Conservation (phyloP, 2,797 vertebrate species). For the Clarias laeviceps region DNA sequence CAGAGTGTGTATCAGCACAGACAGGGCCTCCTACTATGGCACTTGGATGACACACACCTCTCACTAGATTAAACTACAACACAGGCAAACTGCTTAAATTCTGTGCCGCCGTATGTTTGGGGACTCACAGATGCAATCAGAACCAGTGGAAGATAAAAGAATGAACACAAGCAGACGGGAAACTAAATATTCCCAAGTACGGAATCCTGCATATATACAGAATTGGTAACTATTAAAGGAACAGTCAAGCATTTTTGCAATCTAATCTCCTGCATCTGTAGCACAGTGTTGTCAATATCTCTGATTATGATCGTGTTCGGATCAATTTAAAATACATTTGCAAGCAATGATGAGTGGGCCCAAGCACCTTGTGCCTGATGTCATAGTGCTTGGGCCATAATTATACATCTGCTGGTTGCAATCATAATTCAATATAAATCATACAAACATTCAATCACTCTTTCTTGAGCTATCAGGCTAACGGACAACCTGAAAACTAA, state of each 20-base stretch:
- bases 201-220: not conserved
- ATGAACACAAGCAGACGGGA: not conserved
- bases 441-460: not conserved
- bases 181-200: not conserved
- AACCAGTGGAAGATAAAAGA: not conserved
- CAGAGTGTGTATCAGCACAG: slow-evolving; percentile 34
- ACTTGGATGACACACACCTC: slow-evolving; percentile 62
- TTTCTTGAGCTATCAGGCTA: not conserved
- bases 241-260: not conserved
- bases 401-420: not conserved
- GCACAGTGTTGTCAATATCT: not conserved
- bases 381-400: no score
- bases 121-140: slow-evolving; percentile 14
- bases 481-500: not conserved
- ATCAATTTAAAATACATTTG: not conserved
- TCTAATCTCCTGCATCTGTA: not conserved
- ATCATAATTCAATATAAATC: not conserved
- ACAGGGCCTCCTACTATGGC: slow-evolving; percentile 38
- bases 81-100: slow-evolving; percentile 18
- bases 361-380: no score
- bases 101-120: slow-evolving; percentile 13
- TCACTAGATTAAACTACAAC: slow-evolving; percentile 53
- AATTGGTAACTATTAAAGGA: not conserved
- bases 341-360: no score
- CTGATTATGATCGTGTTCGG: not conserved